Conservation (phyloP, 2,113 vertebrate species). For the Ceuthmochares aereus region DNA sequence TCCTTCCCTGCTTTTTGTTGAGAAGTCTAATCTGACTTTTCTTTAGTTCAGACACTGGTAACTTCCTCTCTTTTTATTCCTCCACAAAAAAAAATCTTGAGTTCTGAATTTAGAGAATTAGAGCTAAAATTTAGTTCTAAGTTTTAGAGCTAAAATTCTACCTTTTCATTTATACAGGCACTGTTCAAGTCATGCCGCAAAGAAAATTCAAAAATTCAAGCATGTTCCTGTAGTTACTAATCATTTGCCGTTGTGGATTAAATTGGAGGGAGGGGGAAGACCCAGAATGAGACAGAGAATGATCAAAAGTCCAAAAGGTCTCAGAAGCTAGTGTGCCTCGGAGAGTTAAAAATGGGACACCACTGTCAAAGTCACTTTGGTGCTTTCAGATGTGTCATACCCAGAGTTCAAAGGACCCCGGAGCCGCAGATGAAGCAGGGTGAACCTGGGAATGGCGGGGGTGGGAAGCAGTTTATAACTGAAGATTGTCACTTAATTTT, state of each 20-base stretch:
- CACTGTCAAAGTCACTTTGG: conserved; percentile 25
- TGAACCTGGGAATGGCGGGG: neutral
- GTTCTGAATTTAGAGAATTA: neutral
- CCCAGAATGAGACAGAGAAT: neutral
- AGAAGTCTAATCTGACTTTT: neutral
- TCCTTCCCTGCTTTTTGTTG: neutral
- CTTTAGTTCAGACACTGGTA: neutral
- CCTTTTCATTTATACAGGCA: neutral
- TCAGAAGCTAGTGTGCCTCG: neutral
- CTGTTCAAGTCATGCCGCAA: neutral
- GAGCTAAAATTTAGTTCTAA: neutral
- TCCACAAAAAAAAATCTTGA: neutral
- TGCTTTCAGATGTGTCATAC: conserved; percentile 1
- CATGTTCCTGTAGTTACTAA: neutral
- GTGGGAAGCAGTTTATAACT: neutral
- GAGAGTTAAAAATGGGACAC: conserved; percentile 41
- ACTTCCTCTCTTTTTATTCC: neutral
- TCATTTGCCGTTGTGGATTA: neutral
- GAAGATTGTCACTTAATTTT: conserved; percentile 33
- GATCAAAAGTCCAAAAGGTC: conserved; percentile 53
- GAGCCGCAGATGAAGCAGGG: neutral
- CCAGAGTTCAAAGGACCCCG: neutral
- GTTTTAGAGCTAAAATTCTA: neutral
- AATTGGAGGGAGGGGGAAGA: conserved; percentile 54
- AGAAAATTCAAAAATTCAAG: neutral